These are phyloP conservation scores for Ahaetulla prasina DNA, from an alignment of 2,113 vertebrate species.

Conservation along the genomic window DNA sequence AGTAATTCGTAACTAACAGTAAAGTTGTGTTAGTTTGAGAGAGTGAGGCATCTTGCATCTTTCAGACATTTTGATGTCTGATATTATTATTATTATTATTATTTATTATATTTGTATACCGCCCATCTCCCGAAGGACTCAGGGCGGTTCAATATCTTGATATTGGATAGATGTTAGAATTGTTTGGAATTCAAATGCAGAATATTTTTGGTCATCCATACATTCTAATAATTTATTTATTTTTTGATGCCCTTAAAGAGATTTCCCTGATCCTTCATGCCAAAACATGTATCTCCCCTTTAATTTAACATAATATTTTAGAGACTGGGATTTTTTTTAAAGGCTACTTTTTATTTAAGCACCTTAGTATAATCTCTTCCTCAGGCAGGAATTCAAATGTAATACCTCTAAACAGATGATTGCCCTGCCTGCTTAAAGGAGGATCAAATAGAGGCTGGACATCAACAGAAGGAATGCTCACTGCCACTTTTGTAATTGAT, in stretches of 20 bases:
- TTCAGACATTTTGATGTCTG: background rate
- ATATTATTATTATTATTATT: no score
- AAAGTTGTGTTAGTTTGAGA: background rate
- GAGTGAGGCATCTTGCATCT: background rate
- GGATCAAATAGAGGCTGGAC: background rate
- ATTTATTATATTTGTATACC: no score
- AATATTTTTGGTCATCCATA: background rate
- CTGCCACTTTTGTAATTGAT: background rate
- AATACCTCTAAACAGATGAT: background rate
- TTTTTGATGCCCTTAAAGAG: background rate
- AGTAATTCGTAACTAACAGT: background rate
- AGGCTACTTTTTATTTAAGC: background rate
- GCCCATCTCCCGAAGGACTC: no score
- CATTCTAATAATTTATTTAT: background rate
- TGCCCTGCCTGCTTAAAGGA: background rate
- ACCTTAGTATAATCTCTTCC: background rate
- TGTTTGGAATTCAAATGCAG: background rate
- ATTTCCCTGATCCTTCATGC: background rate
- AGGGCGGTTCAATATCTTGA: no score
- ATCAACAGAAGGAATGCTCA: background rate
- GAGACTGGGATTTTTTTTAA: background rate
- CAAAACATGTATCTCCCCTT: background rate
- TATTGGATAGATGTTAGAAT: background rate
- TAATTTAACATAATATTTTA: background rate
- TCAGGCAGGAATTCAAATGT: background rate